These are phyloP conservation scores for Parotocinclus haroldoi DNA, from an alignment of 2,797 vertebrate species.

Conservation along the genomic window DNA sequence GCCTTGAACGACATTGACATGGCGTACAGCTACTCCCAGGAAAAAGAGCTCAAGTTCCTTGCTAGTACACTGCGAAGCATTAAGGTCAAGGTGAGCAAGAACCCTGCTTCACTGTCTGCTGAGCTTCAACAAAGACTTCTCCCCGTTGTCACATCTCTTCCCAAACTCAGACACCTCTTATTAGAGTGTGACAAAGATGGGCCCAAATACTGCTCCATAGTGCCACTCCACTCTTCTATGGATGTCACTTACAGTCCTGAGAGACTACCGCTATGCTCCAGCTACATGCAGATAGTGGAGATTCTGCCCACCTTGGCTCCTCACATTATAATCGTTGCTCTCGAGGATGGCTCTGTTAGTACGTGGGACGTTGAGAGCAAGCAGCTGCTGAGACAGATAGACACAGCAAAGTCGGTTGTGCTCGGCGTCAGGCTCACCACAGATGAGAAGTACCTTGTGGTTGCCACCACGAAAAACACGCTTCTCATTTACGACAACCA, in stretches of 20 bases:
- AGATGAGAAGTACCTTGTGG: slow-evolving; percentile 95
- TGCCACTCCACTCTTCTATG: slow-evolving; percentile 97
- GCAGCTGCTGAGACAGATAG: slow-evolving; percentile 91
- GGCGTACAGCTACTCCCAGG: slow-evolving; percentile 90
- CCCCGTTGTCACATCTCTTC: slow-evolving; percentile 93
- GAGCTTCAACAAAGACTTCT: slow-evolving; percentile 96
- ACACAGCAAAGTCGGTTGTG: slow-evolving; percentile 90
- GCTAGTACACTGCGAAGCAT: slow-evolving; percentile 89
- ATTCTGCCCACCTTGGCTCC: slow-evolving; percentile 90
- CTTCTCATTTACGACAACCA: slow-evolving; percentile 95
- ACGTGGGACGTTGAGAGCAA: slow-evolving; percentile 96
- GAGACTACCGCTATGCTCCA: slow-evolving; percentile 88
- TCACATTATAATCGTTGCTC: slow-evolving; percentile 88
- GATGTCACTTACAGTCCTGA: slow-evolving; percentile 96
- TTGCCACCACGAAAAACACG: slow-evolving; percentile 96
- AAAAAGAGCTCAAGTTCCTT: slow-evolving; percentile 96
- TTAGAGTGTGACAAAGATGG: slow-evolving; percentile 98
- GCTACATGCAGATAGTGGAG: slow-evolving; percentile 94
- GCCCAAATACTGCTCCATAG: slow-evolving; percentile 97
- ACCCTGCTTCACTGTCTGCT: slow-evolving; percentile 91
- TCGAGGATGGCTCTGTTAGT: slow-evolving; percentile 96
- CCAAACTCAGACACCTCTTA: slow-evolving; percentile 94
- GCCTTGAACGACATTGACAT: slow-evolving; percentile 90
- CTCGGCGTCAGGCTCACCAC: slow-evolving; percentile 88
- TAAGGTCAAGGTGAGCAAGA: slow-evolving; percentile 89